A percentile compares a stretch with the other conserved stretches of the same genome.
phyloP scores from a whole-genome alignment of 2,113 vertebrate genomes.

The Macquaria ambigua region DNA sequence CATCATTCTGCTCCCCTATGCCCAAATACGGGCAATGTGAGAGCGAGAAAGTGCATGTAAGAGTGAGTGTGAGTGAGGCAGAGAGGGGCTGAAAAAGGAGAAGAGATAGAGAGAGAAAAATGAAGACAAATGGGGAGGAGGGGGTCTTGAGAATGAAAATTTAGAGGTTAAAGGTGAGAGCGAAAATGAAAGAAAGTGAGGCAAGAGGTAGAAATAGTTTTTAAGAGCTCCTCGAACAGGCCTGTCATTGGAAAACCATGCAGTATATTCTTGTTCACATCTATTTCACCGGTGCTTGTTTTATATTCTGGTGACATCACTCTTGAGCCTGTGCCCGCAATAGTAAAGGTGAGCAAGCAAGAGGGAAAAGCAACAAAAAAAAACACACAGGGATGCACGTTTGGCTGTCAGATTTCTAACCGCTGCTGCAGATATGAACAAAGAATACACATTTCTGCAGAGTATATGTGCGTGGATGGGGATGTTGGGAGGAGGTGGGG shows the following conservation, averaged over 20 bases:
- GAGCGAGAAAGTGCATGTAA: constrained; percentile 47
- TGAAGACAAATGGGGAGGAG: neutral
- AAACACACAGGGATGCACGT: neutral
- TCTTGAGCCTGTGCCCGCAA: neutral
- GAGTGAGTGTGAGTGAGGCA: constrained; percentile 28
- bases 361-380: neutral
- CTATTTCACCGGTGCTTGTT: constrained; percentile 24
- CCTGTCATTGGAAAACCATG: constrained; percentile 31
- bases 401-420: constrained; percentile 38
- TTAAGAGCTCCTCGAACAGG: constrained; percentile 16
- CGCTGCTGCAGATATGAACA: constrained; percentile 39
- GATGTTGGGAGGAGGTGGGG: neutral
- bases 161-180: constrained; percentile 49
- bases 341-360: constrained; percentile 27
- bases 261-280: constrained; percentile 21
- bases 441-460: constrained; percentile 48
- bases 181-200: constrained; percentile 43
- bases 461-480: neutral
- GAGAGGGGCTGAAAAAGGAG: constrained; percentile 24
- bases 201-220: constrained; percentile 19
- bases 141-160: neutral
- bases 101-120: constrained; percentile 20
- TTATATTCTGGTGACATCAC: constrained; percentile 44
- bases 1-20: constrained; percentile 71
- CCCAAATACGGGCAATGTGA: constrained; percentile 79